phyloP scores from a whole-genome alignment of 1,140 invertebrate genomes.

The Tetramorium parvispinum region DNA sequence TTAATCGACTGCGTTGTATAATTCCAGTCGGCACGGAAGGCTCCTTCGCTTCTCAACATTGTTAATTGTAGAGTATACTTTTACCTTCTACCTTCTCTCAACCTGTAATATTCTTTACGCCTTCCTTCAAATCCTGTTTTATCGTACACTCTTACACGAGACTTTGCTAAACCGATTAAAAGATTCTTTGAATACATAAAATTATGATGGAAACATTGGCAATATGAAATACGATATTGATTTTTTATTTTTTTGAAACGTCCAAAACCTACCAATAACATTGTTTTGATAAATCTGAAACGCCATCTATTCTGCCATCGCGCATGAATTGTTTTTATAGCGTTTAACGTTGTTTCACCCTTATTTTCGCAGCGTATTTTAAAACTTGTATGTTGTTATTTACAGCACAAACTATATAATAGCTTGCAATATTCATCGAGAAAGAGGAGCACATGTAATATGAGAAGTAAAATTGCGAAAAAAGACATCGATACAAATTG shows the following conservation, averaged over 20 bases:
- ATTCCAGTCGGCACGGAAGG: constrained; percentile 34
- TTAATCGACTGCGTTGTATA: constrained; percentile 56
- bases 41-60: constrained; percentile 31
- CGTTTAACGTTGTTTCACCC: not conserved
- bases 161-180: not conserved
- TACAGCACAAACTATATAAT: constrained; percentile 25
- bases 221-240: not conserved
- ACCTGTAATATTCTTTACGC: not conserved
- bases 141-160: not conserved
- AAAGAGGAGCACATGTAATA: not conserved
- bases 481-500: constrained; percentile 19
- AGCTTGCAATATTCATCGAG: not conserved
- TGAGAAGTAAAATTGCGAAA: constrained; percentile 2
- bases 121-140: not conserved
- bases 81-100: constrained; percentile 1
- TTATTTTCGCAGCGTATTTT: not conserved
- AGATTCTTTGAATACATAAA: not conserved
- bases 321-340: constrained; percentile 13
- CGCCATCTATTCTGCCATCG: not conserved
- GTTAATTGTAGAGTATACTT: constrained; percentile 25
- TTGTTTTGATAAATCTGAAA: constrained; percentile 2
- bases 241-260: not conserved
- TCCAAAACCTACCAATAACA: not conserved
- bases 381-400: constrained; percentile 8
- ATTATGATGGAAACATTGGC: not conserved